These are phyloP conservation scores for Balaeniceps rex DNA, from an alignment of 2,113 vertebrate genomes.

Conservation along the genomic window DNA sequence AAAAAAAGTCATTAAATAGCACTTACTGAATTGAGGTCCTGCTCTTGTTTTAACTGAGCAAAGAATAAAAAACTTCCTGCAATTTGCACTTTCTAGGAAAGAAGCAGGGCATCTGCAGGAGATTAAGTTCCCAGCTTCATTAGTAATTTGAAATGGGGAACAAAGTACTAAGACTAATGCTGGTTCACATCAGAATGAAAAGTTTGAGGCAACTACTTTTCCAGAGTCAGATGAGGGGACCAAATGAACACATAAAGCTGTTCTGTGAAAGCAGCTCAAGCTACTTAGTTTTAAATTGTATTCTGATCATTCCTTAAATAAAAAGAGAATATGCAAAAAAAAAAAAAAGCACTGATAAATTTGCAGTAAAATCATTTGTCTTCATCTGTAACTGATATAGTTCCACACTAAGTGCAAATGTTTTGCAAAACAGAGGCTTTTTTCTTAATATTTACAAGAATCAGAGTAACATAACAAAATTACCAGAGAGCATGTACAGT, in stretches of 20 bases:
- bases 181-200: constrained; percentile 15
- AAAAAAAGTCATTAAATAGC: neutral
- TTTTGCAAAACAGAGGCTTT: constrained; percentile 68
- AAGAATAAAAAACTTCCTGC: constrained; percentile 3
- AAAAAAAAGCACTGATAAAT: neutral
- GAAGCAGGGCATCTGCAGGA: neutral
- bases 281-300: constrained; percentile 26
- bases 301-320: constrained; percentile 25
- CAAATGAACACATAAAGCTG: constrained; percentile 21
- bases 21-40: constrained; percentile 2
- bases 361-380: constrained; percentile 60
- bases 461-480: constrained; percentile 75
- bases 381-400: constrained; percentile 57
- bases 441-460: constrained; percentile 78
- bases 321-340: neutral
- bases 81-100: constrained; percentile 38
- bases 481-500: constrained; percentile 77
- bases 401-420: constrained; percentile 74
- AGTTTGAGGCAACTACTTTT: constrained; percentile 11
- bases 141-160: constrained; percentile 11
- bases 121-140: neutral
- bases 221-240: constrained; percentile 9
- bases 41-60: constrained; percentile 35
- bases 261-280: constrained; percentile 30
- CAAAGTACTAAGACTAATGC: constrained; percentile 8